phyloP scores from a whole-genome alignment of 1,140 invertebrate genomes.

The Maniola jurtina region DNA sequence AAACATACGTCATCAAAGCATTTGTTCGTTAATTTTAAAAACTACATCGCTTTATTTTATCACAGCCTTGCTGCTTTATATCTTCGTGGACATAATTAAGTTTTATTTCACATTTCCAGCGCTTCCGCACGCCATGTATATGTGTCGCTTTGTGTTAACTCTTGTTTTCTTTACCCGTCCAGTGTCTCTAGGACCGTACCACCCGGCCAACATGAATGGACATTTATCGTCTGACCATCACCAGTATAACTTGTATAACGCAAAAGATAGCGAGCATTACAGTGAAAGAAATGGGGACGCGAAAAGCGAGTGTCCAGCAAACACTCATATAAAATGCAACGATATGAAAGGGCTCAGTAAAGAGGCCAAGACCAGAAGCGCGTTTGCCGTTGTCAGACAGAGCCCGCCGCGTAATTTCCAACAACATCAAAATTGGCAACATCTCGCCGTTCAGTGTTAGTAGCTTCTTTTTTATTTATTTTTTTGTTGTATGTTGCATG shows the following conservation, averaged over 20 bases:
- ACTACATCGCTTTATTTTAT: neutral
- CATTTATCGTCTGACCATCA: conserved; percentile 57
- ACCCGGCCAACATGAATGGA: conserved; percentile 67
- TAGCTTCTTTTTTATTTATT: conserved; percentile 58
- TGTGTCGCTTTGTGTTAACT: conserved; percentile 65
- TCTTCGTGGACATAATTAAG: conserved; percentile 34
- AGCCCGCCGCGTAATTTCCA: conserved; percentile 79
- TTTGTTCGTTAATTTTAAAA: neutral
- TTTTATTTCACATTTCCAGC: conserved; percentile 51
- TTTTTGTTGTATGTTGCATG: conserved; percentile 33
- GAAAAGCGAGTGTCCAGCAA: conserved; percentile 67
- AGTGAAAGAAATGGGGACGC: conserved; percentile 67
- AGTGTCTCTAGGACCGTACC: conserved; percentile 72
- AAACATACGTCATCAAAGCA: neutral
- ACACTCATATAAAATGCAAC: conserved; percentile 70
- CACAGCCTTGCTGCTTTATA: conserved; percentile 7
- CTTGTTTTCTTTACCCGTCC: conserved; percentile 56
- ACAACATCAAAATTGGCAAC: conserved; percentile 80
- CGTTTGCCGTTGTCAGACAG: conserved; percentile 71
- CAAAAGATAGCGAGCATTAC: conserved; percentile 72
- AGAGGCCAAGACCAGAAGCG: conserved; percentile 72
- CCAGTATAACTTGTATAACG: conserved; percentile 81
- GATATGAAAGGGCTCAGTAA: conserved; percentile 64
- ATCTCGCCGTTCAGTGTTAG: conserved; percentile 82
- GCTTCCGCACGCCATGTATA: conserved; percentile 54